phyloP scores from a whole-genome alignment of 2,888 invertebrate genomes.

The Lasioglossum vierecki region DNA sequence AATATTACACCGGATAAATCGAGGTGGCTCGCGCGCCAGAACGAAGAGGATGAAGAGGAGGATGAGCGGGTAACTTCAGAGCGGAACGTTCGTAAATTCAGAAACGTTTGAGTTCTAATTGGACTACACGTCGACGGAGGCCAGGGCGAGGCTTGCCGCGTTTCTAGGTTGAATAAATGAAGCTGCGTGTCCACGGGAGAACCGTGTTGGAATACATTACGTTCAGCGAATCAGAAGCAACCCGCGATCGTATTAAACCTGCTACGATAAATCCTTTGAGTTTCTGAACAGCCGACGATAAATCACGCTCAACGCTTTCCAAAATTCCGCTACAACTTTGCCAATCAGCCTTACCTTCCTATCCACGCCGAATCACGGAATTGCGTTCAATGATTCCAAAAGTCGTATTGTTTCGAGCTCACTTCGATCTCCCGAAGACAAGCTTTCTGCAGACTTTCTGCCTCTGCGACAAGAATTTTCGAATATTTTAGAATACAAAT shows the following conservation, averaged over 20 bases:
- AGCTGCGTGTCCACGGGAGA: not conserved
- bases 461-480: too few species aligned
- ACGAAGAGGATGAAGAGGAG: not conserved
- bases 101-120: constrained; percentile 30
- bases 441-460: too few species aligned
- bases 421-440: not conserved
- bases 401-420: not conserved
- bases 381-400: not conserved
- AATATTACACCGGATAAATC: constrained; percentile 32
- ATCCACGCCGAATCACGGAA: not conserved
- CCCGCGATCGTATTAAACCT: not conserved
- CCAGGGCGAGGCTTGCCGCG: not conserved
- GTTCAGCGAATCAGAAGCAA: not conserved
- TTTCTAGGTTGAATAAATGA: constrained; percentile 29
- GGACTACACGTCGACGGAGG: constrained; percentile 1
- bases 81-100: constrained; percentile 11
- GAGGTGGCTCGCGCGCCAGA: not conserved
- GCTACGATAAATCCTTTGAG: constrained; percentile 1
- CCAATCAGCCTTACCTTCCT: not conserved
- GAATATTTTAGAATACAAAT: too few species aligned
- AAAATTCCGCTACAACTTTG: not conserved
- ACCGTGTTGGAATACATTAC: not conserved
- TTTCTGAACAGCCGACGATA: not conserved
- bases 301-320: not conserved
- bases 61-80: constrained; percentile 14